These are phyloP conservation scores for Proisotoma minuta DNA, from an alignment of 2,888 invertebrate species.

Conservation along the genomic window DNA sequence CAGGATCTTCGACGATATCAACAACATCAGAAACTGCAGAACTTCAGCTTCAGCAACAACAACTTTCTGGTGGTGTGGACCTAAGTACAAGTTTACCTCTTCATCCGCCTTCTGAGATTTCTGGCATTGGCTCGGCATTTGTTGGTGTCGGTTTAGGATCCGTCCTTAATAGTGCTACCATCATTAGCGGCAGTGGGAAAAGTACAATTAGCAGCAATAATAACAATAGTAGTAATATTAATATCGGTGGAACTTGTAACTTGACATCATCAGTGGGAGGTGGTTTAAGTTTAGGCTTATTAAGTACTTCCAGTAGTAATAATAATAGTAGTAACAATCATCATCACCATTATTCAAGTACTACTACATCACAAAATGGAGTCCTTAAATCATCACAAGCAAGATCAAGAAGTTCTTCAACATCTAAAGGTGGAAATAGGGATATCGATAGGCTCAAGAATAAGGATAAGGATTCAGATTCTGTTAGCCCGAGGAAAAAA, in stretches of 20 bases:
- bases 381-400: constrained; percentile 31
- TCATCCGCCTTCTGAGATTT: not conserved
- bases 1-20: constrained; percentile 82
- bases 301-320: not conserved
- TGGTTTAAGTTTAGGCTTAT: not conserved
- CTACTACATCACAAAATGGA: constrained; percentile 37
- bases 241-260: constrained; percentile 10
- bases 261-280: constrained; percentile 10
- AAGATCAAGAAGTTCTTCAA: constrained; percentile 21
- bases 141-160: not conserved
- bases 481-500: constrained; percentile 79
- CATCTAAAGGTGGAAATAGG: constrained; percentile 35
- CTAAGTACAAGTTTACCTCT: not conserved
- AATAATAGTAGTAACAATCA: not conserved
- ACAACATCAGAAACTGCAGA: constrained; percentile 61
- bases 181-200: not conserved
- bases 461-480: constrained; percentile 45
- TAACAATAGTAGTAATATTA: not conserved
- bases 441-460: constrained; percentile 40
- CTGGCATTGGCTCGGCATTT: not conserved
- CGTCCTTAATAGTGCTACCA: not conserved
- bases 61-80: not conserved
- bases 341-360: not conserved
- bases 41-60: constrained; percentile 41
- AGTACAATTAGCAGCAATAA: not conserved